Percentiles rank a stretch among this genome's conserved stretches.
These are phyloP conservation scores for Lerista edwardsae DNA, from an alignment of 2,797 vertebrate genomes.

Conservation along the genomic window DNA sequence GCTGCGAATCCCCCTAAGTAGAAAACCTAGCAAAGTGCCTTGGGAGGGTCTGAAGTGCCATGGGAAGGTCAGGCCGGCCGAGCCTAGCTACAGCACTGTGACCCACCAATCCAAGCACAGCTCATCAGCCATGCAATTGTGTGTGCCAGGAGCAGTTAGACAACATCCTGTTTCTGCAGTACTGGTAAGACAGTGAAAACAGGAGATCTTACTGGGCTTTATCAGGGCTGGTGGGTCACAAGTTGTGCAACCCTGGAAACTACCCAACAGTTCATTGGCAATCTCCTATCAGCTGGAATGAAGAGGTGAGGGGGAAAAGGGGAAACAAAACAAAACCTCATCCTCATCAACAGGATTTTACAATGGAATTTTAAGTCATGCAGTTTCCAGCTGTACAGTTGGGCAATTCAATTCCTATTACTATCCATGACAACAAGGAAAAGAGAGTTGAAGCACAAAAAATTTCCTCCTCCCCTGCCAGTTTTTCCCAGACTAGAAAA, in stretches of 20 bases:
- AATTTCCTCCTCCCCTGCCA: neutral
- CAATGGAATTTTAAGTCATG: conserved; percentile 14
- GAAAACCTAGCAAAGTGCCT: no score
- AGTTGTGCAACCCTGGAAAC: neutral
- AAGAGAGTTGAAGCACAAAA: neutral
- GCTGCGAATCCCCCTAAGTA: no score
- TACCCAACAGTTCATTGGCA: neutral
- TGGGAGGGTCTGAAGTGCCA: no score
- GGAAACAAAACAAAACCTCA: no score
- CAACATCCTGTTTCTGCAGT: neutral
- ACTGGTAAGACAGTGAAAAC: neutral
- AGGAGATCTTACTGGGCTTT: neutral
- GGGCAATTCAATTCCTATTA: no score
- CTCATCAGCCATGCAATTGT: neutral
- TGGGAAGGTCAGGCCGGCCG: no score
- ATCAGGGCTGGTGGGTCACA: neutral
- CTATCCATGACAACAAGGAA: neutral
- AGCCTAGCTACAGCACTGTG: neutral
- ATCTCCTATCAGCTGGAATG: neutral
- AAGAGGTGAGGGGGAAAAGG: neutral
- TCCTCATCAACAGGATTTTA: conserved; percentile 5
- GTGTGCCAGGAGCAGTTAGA: no score
- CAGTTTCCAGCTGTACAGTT: neutral
- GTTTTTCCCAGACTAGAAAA: neutral
- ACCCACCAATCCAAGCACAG: neutral